A percentile compares a stretch with the other conserved stretches of the same genome.
Evolutionary conservation across 2,113 vertebrate species (phyloP).

Genomic region (Cygnus buccinator): DNA sequence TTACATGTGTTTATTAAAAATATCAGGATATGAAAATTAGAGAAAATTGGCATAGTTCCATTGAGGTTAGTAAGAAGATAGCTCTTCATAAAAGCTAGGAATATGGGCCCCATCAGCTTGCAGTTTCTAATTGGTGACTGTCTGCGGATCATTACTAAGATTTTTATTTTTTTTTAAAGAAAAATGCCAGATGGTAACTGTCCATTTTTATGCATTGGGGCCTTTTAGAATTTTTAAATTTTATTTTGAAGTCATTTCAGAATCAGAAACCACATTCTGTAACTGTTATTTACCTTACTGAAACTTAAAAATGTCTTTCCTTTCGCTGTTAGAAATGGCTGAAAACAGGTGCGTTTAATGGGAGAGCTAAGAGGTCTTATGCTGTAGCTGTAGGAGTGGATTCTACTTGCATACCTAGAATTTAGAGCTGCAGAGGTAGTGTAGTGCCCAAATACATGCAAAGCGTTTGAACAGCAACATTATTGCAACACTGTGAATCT

Average conservation of each 20-base stretch:
- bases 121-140: background rate
- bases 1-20: constrained; percentile 13
- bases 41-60: background rate
- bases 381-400: background rate
- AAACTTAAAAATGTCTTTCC: background rate
- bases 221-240: background rate
- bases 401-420: background rate
- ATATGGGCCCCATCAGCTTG: background rate
- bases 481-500: background rate
- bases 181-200: constrained; percentile 4
- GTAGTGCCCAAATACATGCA: background rate
- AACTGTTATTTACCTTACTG: background rate
- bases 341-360: background rate
- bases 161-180: background rate
- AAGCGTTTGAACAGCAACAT: background rate
- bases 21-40: background rate
- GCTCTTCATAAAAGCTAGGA: background rate
- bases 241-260: background rate
- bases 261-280: background rate
- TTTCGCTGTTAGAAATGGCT: background rate
- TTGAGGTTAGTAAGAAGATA: background rate
- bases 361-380: background rate
- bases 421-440: background rate
- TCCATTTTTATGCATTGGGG: background rate
- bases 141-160: background rate